Evolutionary conservation across 2,888 invertebrate genomes (phyloP), one percentile per base, ranked within the genome.

Genomic region (Troglohyphantes excavatus): DNA sequence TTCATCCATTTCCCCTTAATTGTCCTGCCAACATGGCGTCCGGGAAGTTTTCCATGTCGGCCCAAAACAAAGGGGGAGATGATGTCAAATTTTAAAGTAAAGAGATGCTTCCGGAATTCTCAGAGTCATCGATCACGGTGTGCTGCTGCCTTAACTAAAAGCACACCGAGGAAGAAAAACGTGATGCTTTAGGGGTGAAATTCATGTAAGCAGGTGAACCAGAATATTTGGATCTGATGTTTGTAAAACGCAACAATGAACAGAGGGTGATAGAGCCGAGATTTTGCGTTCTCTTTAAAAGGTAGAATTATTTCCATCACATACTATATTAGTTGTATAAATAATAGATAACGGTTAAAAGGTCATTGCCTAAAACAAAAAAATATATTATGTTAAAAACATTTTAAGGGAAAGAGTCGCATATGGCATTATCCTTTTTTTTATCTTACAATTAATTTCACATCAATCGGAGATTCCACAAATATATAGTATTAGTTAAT

Each of bases 51-150:
- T 53, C n/a, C 53, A 53, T 53, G 53, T 13, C 53, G n/a, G 53
- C 17, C n/a, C 13, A n/a, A n/a, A 53, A 53, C 53, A 53, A 53
- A 53, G 53, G 17, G n/a, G 5, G 53, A n/a, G 17, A 53, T n/a
- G n/a, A n/a, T n/a, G 53, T 53, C 53, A 53, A 17, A 53, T 53
- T 53, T 39, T 53, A 53, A 53, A 53, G n/a, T 53, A n/a, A n/a
- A 53, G 17, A n/a, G 39, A n/a, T 39, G 53, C 53, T 53, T 53
- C 53, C 53, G 53, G n/a, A 53, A 53, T 53, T 53, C n/a, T n/a
- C 53, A 17, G n/a, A 53, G 53, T n/a, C 53, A 53, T 53, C n/a
- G 17, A 53, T 53, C 53, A 53, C 13, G 13, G 9, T n/a, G n/a
- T 53, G 39, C 17, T 53, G 53, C 53, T 53, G 53, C 53, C 13